A percentile compares a stretch with the other conserved stretches of the same genome.
Conservation (phyloP, 2,888 invertebrate genomes). For the Pammene fasciana region DNA sequence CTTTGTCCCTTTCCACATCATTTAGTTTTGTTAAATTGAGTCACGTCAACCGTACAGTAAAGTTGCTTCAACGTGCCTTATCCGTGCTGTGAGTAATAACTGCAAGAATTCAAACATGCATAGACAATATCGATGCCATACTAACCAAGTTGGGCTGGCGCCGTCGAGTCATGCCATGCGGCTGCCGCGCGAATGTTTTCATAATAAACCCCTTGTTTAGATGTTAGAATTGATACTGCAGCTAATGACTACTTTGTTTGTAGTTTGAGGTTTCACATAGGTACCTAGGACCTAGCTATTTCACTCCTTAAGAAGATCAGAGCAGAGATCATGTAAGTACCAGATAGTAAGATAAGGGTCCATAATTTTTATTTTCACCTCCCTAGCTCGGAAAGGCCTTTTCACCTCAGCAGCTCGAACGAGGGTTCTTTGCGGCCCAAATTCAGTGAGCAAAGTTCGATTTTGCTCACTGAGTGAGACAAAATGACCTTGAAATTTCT, state of each 20-base stretch:
- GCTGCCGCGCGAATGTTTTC: conserved; percentile 43
- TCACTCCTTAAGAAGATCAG: too few relatives aligned
- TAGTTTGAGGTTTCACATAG: neutral
- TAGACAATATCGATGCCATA: conserved; percentile 47
- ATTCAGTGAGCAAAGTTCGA: too few relatives aligned
- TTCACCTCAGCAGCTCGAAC: too few relatives aligned
- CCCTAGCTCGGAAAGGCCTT: too few relatives aligned
- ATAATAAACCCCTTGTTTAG: conserved; percentile 39
- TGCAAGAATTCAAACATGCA: conserved; percentile 51
- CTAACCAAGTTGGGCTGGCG: conserved; percentile 51
- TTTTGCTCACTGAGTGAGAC: too few relatives aligned
- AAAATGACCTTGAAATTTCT: too few relatives aligned
- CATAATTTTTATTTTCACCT: too few relatives aligned
- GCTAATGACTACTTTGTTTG: neutral
- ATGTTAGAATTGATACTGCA: conserved; percentile 10
- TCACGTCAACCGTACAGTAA: conserved; percentile 31
- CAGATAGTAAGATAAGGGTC: too few relatives aligned
- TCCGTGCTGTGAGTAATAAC: conserved; percentile 56
- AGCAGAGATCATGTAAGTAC: too few relatives aligned
- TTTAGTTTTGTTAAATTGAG: conserved; percentile 38
- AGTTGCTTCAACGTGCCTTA: conserved; percentile 51
- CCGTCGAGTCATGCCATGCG: conserved; percentile 49
- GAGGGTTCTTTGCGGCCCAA: too few relatives aligned
- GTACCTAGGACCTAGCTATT: too few relatives aligned
- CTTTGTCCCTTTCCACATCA: conserved; percentile 13